These are phyloP conservation scores for Scotopteryx bipunctaria DNA, from an alignment of 2,888 invertebrate species.

Conservation along the genomic window DNA sequence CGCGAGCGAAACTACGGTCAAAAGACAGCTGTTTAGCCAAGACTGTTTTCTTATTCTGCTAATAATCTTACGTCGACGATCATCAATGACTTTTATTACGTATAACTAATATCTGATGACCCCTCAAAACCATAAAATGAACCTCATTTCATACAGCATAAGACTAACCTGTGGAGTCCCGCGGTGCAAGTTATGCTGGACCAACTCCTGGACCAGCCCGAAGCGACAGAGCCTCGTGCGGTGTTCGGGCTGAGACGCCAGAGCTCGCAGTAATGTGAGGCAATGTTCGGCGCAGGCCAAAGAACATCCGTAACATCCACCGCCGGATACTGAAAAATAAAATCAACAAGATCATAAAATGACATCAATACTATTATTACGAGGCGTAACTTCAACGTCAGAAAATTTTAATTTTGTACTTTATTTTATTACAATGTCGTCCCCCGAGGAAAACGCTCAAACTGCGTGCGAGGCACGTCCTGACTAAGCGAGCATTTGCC, in stretches of 20 bases:
- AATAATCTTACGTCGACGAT: too few species aligned
- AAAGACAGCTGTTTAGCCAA: too few species aligned
- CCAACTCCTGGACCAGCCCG: slow-evolving; percentile 94
- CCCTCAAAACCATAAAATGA: not conserved
- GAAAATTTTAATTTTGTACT: too few species aligned
- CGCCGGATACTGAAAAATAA: slow-evolving; percentile 56
- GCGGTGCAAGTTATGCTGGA: slow-evolving; percentile 94
- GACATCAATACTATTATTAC: not conserved
- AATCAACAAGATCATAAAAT: slow-evolving; percentile 1
- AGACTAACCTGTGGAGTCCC: slow-evolving; percentile 88
- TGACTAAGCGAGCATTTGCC: too few species aligned
- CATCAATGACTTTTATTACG: too few species aligned
- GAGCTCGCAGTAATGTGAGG: slow-evolving; percentile 93
- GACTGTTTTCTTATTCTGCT: too few species aligned
- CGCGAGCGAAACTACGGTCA: too few species aligned
- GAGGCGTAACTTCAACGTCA: not conserved
- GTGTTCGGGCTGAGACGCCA: slow-evolving; percentile 91
- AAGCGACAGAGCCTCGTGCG: slow-evolving; percentile 90
- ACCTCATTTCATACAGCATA: not conserved
- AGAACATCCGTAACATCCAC: slow-evolving; percentile 93
- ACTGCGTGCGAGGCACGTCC: too few species aligned
- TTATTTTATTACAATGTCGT: not conserved
- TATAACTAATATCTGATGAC: not conserved
- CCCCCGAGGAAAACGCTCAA: too few species aligned
- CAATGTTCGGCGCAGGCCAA: slow-evolving; percentile 97